Percentiles rank a stretch among this genome's conserved stretches.
These are phyloP conservation scores for Ophthalmolycus amberensis DNA, from an alignment of 2,113 vertebrate genomes.

Conservation along the genomic window DNA sequence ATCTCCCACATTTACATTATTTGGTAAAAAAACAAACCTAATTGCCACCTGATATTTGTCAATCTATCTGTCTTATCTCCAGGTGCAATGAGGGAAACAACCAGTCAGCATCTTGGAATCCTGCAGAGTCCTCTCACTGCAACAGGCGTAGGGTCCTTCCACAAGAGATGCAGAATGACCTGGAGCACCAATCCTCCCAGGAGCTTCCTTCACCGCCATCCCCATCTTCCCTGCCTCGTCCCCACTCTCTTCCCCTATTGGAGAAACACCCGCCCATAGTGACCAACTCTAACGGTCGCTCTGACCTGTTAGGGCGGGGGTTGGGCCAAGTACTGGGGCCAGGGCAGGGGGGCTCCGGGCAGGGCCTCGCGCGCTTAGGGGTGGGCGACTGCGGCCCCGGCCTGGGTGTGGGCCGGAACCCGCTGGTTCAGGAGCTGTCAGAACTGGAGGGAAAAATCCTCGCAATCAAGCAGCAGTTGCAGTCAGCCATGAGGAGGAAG, in stretches of 20 bases:
- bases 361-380: conserved; percentile 44
- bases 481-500: conserved; percentile 93
- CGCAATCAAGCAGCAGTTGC: conserved; percentile 94
- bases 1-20: background rate
- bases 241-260: conserved; percentile 78
- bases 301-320: conserved; percentile 83
- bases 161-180: conserved; percentile 85
- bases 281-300: conserved; percentile 90
- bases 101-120: conserved; percentile 89
- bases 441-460: conserved; percentile 95
- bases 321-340: conserved; percentile 45
- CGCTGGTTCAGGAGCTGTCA: conserved; percentile 89
- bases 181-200: conserved; percentile 81
- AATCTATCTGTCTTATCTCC: conserved; percentile 38
- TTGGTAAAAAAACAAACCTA: background rate
- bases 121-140: conserved; percentile 83
- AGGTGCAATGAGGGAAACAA: conserved; percentile 90
- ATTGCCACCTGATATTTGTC: conserved; percentile 5
- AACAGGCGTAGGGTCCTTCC: conserved; percentile 84
- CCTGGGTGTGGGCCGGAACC: conserved; percentile 73
- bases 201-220: conserved; percentile 78
- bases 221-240: conserved; percentile 74
- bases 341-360: conserved; percentile 49
- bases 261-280: conserved; percentile 84
- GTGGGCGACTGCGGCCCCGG: conserved; percentile 46